A percentile compares a stretch with the other conserved stretches of the same genome.
phyloP scores from a whole-genome alignment of 1,140 invertebrate species.

The Triops longicaudatus region DNA sequence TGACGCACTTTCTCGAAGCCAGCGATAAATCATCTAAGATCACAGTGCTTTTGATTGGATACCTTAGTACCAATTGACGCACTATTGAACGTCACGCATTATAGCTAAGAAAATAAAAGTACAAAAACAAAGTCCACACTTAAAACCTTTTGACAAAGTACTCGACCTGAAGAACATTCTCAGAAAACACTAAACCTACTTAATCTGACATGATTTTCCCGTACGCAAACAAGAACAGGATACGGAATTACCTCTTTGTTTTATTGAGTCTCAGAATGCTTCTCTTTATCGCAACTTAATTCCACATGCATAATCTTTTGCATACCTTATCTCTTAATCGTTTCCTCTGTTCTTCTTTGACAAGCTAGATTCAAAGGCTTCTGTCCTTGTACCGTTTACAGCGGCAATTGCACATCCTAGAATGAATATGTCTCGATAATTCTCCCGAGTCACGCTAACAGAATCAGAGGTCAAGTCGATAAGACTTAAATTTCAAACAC shows the following conservation, averaged over 20 bases:
- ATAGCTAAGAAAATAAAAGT: no score
- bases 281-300: not conserved
- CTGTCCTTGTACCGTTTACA: not conserved
- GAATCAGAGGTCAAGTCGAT: constrained; percentile 7
- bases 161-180: no score
- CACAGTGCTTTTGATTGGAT: no score
- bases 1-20: not conserved
- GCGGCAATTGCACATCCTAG: not conserved
- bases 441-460: not conserved
- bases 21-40: no score
- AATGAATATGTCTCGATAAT: not conserved
- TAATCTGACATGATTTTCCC: no score
- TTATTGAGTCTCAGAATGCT: not conserved
- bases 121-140: no score
- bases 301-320: not conserved
- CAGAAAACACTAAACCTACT: no score
- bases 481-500: not conserved
- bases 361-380: not conserved
- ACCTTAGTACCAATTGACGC: no score
- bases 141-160: no score
- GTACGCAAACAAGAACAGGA: not conserved
- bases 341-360: not conserved
- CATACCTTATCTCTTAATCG: not conserved
- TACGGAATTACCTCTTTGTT: not conserved
- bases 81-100: no score